Conservation (phyloP, 1,140 invertebrate genomes). For the Saccostrea echinata region DNA sequence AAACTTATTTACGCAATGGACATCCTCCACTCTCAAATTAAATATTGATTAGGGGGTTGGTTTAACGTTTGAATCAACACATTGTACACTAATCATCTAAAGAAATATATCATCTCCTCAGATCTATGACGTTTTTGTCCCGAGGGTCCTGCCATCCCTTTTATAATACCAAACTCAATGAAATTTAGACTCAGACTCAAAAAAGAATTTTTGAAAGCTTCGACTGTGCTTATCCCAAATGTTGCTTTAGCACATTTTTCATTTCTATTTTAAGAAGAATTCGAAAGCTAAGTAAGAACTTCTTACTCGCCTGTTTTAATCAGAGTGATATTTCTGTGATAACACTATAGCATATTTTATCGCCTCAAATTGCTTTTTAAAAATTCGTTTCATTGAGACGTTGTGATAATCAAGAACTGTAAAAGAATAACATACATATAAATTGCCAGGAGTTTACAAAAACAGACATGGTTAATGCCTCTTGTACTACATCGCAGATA, state of each 20-base stretch:
- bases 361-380: neutral
- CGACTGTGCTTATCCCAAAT: neutral
- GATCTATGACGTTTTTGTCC: neutral
- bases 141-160: neutral
- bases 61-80: slow-evolving; percentile 35
- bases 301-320: neutral
- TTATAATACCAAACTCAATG: neutral
- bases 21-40: neutral
- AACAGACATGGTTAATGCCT: neutral
- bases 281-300: neutral
- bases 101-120: neutral
- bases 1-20: neutral
- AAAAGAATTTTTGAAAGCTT: neutral
- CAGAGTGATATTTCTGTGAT: neutral
- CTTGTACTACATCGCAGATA: neutral
- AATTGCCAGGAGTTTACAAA: slow-evolving; percentile 13
- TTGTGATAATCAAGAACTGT: neutral
- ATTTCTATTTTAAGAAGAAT: neutral
- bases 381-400: slow-evolving; percentile 6
- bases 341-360: neutral
- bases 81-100: neutral
- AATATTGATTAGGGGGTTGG: slow-evolving; percentile 5
- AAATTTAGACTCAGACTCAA: neutral
- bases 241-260: neutral
- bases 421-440: neutral